Base-by-base conservation (phyloP, 2,888 invertebrate genomes). In the Himalopsyche tibetana region DNA sequence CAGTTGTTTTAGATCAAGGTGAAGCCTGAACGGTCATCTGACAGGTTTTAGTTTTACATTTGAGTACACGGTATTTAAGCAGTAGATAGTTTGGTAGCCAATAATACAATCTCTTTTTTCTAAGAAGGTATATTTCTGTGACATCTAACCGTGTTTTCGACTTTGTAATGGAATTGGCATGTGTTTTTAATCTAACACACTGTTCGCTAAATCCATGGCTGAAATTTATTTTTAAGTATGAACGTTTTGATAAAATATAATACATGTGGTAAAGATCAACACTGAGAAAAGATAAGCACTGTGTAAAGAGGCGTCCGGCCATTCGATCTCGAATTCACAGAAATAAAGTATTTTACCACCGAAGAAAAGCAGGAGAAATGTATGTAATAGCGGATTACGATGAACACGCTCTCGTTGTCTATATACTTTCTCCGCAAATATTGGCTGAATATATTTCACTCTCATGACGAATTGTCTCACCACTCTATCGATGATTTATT, bases 281-380 rank as follows among this genome's bases (percentile, higher is more conserved):
- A 55, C 56, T 55, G 80, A 36, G 19, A 40, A 51, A 40, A 83
- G 85, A 82, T 86, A 86, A 86, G 85, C 85, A 51, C 51, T 82
- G 80, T 83, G 45, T 83, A 85, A 85, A 80, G 80, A 56, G 80
- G 28, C 56, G 84, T 38, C n/a, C 12, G 81, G 83, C 81, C 81
- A 86, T 86, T 86, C 80, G 74, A 80, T 63, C 83, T 51, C 56
- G 51, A 83, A 69, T 86, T 85, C 28, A 38, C 36, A 51, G 36
- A 56, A 86, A 80, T 80, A 83, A 83, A 83, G 80, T 86, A 81
- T 83, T 86, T 55, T 69, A 80, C 55, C 4, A 55, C 17, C 15
- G 83, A 74, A 74, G 45, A 17, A 55, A 82, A 80, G 56, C 81
- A 19, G 45, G 80, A 69, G 40, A 69, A 69, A 69, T 36, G 28